These are phyloP conservation scores for human DNA, from an alignment of 2,113 vertebrate genomes.

Conservation along the genomic window DNA sequence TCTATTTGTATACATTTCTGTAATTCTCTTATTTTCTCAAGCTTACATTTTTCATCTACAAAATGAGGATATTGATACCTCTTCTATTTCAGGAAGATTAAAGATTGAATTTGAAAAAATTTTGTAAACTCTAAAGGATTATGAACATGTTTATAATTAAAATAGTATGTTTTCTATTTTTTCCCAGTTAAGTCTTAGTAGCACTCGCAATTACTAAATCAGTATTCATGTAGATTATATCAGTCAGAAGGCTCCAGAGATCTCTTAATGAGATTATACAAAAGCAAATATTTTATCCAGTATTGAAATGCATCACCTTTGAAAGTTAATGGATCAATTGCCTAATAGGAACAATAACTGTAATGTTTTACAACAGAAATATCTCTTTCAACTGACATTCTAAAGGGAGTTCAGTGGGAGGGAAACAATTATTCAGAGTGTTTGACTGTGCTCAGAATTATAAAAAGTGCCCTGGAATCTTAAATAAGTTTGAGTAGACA, in stretches of 20 bases:
- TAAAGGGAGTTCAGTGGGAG: conserved; percentile 39
- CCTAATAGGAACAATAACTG: conserved; percentile 54
- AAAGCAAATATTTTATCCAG: conserved; percentile 70
- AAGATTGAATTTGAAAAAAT: conserved; percentile 26
- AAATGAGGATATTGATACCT: not conserved
- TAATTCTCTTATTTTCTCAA: not conserved
- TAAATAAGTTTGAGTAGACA: conserved; percentile 19
- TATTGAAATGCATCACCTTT: conserved; percentile 54
- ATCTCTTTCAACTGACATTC: conserved; percentile 58
- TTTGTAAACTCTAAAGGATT: conserved; percentile 44
- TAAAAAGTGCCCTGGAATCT: conserved; percentile 17
- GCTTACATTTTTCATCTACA: not conserved
- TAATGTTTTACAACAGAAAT: conserved; percentile 63
- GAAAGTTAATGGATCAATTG: conserved; percentile 71
- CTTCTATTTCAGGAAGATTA: conserved; percentile 20
- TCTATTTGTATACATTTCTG: not conserved
- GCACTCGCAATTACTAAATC: conserved; percentile 52
- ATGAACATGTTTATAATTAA: conserved; percentile 62
- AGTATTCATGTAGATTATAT: conserved; percentile 51
- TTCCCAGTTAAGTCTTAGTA: conserved; percentile 24
- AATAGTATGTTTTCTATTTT: conserved; percentile 28
- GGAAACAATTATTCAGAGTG: conserved; percentile 58
- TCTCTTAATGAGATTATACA: conserved; percentile 64
- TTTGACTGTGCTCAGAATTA: conserved; percentile 4
- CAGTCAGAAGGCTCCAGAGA: conserved; percentile 41